These are phyloP conservation scores for Chloebia gouldiae DNA, from an alignment of 2,113 vertebrate species.

Conservation along the genomic window DNA sequence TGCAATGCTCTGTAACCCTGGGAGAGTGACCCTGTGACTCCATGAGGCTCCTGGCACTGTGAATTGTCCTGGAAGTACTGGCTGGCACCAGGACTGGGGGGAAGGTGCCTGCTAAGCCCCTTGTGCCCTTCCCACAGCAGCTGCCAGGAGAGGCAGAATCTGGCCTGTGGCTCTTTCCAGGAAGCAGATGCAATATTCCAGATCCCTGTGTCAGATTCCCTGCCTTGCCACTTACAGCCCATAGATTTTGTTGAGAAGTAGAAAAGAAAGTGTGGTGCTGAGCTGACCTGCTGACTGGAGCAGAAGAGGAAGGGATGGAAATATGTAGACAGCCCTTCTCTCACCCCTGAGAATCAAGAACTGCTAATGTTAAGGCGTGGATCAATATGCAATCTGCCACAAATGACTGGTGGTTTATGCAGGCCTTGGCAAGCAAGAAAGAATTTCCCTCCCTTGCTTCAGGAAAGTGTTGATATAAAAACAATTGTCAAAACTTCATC, in stretches of 20 bases:
- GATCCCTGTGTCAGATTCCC: background rate
- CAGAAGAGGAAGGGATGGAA: background rate
- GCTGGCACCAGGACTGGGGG: background rate
- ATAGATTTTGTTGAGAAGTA: accelerated
- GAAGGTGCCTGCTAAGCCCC: background rate
- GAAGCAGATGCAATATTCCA: background rate
- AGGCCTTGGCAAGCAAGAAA: background rate
- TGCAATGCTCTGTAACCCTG: background rate
- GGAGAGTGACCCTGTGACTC: background rate
- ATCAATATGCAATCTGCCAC: constrained; percentile 29
- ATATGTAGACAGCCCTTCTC: background rate
- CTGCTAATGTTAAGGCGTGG: background rate
- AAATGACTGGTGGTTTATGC: background rate
- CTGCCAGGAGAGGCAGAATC: background rate
- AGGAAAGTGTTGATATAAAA: constrained; percentile 12
- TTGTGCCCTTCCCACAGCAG: background rate
- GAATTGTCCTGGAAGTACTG: background rate
- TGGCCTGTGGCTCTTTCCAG: accelerated
- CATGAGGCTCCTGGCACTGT: background rate
- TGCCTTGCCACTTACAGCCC: background rate
- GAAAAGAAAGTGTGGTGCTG: background rate
- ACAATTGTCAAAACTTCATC: constrained; percentile 30
- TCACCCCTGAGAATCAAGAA: background rate
- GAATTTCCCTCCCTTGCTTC: background rate
- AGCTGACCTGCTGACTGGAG: background rate